These are phyloP conservation scores for Acleris cristana DNA, from an alignment of 2,888 invertebrate genomes.

Conservation along the genomic window DNA sequence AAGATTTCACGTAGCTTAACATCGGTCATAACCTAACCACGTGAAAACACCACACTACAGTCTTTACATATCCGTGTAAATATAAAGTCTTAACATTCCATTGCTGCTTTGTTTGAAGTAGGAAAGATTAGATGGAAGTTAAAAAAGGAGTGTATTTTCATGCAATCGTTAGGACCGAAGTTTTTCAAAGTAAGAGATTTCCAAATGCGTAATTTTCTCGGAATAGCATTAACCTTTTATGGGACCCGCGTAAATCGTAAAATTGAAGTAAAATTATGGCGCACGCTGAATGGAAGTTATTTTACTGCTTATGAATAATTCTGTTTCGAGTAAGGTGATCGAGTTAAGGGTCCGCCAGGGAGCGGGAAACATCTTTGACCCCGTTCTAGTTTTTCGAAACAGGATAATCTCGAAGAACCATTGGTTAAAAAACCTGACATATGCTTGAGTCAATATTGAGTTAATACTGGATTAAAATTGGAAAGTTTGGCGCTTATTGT, in stretches of 20 bases:
- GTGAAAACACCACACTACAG: not conserved
- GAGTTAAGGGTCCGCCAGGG: not conserved
- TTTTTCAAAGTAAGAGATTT: not conserved
- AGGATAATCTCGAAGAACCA: no score
- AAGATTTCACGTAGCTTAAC: not conserved
- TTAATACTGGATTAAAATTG: no score
- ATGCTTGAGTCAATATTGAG: no score
- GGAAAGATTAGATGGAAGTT: not conserved
- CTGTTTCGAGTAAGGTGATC: not conserved
- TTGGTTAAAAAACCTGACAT: no score
- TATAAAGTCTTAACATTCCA: not conserved
- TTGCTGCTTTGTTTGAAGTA: not conserved
- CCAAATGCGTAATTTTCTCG: conserved; percentile 12
- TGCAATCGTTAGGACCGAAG: not conserved
- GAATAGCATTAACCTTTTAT: conserved; percentile 14
- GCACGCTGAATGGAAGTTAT: conserved; percentile 11
- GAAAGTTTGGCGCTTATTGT: no score
- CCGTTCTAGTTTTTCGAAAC: not conserved
- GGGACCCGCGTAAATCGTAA: conserved; percentile 13
- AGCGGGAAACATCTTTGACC: conserved; percentile 1
- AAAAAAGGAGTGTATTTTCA: not conserved
- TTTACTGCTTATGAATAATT: conserved; percentile 19
- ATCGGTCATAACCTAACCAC: conserved; percentile 6
- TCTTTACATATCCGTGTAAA: not conserved
- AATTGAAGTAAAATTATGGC: conserved; percentile 13